Conservation (phyloP, 2,797 vertebrate species). For the Sparus aurata region DNA sequence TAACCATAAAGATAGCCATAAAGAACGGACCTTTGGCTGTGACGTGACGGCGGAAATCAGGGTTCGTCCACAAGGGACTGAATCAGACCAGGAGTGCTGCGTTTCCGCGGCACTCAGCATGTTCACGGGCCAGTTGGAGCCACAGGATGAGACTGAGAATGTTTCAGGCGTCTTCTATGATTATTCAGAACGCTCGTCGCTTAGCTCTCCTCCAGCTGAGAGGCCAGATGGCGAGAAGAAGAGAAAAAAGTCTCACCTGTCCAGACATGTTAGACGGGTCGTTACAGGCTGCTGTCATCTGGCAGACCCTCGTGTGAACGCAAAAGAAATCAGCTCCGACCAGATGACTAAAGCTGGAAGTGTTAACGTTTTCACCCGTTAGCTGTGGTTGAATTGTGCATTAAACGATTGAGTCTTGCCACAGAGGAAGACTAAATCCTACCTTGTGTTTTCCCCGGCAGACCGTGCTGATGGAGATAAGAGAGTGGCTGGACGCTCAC, state of each 20-base stretch:
- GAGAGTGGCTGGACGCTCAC: conserved; percentile 91
- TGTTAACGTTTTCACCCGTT: neutral
- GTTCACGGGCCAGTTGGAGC: neutral
- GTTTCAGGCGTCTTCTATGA: neutral
- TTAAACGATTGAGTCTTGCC: neutral
- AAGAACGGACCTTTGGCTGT: neutral
- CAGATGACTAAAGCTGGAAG: neutral
- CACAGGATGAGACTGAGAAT: neutral
- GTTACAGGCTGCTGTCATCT: neutral
- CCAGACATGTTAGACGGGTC: conserved; percentile 4
- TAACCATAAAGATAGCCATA: neutral
- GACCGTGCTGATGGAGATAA: conserved; percentile 90
- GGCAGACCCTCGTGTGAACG: neutral
- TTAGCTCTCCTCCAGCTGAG: conserved; percentile 17
- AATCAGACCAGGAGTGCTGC: neutral
- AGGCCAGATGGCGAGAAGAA: conserved; percentile 7
- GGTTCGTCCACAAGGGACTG: neutral
- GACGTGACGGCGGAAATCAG: neutral
- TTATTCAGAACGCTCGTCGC: neutral
- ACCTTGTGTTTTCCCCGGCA: conserved; percentile 65
- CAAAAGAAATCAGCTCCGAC: neutral
- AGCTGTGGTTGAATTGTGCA: neutral
- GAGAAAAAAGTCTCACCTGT: neutral
- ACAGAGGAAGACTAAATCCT: neutral
- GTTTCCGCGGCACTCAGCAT: neutral